Evolutionary conservation across 2,113 vertebrate species (phyloP).

Genomic region (Empidonax traillii): DNA sequence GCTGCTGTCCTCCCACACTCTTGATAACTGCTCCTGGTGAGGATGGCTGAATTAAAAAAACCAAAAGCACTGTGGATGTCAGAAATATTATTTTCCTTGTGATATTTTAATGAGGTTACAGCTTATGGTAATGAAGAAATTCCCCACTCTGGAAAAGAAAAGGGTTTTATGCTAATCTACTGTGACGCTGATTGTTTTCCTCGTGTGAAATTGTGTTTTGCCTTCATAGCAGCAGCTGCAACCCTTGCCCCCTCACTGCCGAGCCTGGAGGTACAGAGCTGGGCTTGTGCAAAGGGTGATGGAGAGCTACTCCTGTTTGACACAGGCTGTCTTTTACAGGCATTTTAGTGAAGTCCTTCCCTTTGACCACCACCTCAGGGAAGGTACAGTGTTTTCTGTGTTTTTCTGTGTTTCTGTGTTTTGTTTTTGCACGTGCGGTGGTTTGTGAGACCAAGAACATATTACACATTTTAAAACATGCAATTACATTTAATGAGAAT

Average conservation of each 20-base stretch:
- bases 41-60: background rate
- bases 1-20: constrained; percentile 39
- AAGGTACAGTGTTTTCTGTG: background rate
- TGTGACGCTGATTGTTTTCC: constrained; percentile 35
- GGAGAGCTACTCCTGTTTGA: background rate
- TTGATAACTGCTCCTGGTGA: background rate
- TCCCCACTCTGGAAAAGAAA: constrained; percentile 27
- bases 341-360: background rate
- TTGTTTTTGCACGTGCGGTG: background rate
- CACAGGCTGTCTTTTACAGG: background rate
- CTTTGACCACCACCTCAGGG: background rate
- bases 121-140: constrained; percentile 53
- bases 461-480: background rate
- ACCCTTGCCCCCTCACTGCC: accelerated
- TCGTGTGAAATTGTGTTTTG: background rate
- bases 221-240: background rate
- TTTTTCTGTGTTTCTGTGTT: background rate
- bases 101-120: constrained; percentile 51
- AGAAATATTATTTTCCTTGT: constrained; percentile 37
- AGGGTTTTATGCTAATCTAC: constrained; percentile 35
- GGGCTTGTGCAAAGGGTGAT: background rate
- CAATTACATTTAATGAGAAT: background rate
- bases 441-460: background rate
- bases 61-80: background rate
- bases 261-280: background rate